Evolutionary conservation across 2,113 vertebrate genomes (phyloP), one percentile per base, ranked within the genome.

Genomic region (Pterocles gutturalis): DNA sequence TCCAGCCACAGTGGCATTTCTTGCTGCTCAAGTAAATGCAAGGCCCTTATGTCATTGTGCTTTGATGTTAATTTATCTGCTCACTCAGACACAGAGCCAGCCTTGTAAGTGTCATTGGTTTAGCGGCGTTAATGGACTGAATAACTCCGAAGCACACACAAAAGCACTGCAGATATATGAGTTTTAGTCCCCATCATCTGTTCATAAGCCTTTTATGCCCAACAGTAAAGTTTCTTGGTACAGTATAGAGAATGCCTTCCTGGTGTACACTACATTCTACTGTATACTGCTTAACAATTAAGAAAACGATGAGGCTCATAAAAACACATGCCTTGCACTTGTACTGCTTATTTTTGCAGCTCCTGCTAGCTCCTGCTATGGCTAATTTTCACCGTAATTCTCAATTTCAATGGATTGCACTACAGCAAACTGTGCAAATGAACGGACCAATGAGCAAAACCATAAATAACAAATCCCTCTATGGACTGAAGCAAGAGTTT

Each of bases 311-410:
- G 2, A 81, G 34, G 38, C 24, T 81, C 51, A 84, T 9, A 72
- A 57, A 72, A 83, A 31, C 18, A 62, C 72, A 92, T 3, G 51
- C 45, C 53, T 87, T 90, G 69, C 76, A 69, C 70, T 96, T 95
- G 58, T 54, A 89, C 76, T 48, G 76, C 86, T 96, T 96, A 95
- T 80, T 97, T 97, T 91, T 95, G 89, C 66, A 72, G 76, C 28
- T 95, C 57, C 83, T 89, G 29, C 60, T 89, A 94, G 80, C 55
- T 71, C 70, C 80, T 72, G 73, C 72, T 91, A 90, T 43, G 51
- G 2, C 53, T 84, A 90, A 94, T 94, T 94, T 96, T 95, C 70
- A 94, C 71, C 2, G 0, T 31, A 67, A 91, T 3, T 10, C 72
- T 55, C 64, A 78, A 54, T 81, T 97, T 95, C 90, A 89, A 79